Base-by-base conservation (phyloP, 2,888 invertebrate genomes). In the Corbicula japonica region DNA sequence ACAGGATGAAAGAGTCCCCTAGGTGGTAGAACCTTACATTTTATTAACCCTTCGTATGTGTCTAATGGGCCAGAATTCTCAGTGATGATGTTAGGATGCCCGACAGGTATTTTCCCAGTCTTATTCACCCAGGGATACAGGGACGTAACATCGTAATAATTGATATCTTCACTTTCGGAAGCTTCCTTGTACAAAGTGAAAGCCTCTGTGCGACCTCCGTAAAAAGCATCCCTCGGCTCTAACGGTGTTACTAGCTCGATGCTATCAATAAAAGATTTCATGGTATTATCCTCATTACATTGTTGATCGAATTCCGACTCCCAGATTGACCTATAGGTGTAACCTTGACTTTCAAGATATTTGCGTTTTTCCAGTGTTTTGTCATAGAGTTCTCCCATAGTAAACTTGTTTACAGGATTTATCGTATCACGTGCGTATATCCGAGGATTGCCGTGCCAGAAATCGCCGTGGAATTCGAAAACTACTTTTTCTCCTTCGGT, bases 1-100 rank as follows among this genome's bases (percentile, higher is more conserved):
- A 92, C 90, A 1, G 90, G 91, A 56, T 87, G 86, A 46, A 82
- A 92, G 3, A 92, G 73, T 4, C 74, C 52, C 41, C 69, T 48
- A 6, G 89, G 90, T 0, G 91, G 88, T 23, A 89, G 18, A 1
- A 91, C 73, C 65, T 74, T 84, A 60, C 88, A 87, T 46, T 89
- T 80, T 15, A 88, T 70, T 0, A 90, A 15, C 5, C 89, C 90
- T 56, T 83, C 80, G 52, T 89, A 78, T n/a, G n/a, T n/a, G 52
- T 18, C 86, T n/a, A 30, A 15, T 28, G 6, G 34, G 21, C 63
- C 26, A 66, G 87, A 90, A 44, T 87, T 56, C 69, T 86, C 74
- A 3, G 76, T 84, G 28, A 88, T 84, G 2, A 86, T 74, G 26
- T 73, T 83, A 56, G 80, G 80, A 21, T 89, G 88, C 18, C 88